phyloP scores from a whole-genome alignment of 2,113 vertebrate genomes.

The Ramphastos sulfuratus region DNA sequence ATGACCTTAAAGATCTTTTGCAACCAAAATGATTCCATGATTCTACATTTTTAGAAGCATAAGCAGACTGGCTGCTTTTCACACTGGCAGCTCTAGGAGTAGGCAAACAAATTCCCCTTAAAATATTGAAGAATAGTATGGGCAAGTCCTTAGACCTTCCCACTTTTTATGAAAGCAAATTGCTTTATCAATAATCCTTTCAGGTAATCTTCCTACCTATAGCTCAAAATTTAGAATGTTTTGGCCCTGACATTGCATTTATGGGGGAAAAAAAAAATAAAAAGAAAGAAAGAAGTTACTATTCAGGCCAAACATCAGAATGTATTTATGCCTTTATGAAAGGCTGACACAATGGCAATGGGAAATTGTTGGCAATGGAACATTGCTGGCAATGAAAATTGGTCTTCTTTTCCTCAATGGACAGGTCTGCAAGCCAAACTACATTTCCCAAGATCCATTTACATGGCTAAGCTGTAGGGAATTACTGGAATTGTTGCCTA shows the following conservation, averaged over 20 bases:
- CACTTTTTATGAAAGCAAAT: neutral
- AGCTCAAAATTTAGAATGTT: neutral
- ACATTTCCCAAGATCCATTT: neutral
- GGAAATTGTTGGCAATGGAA: too few species aligned
- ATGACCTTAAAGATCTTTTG: too few species aligned
- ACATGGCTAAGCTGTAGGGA: rapidly evolving
- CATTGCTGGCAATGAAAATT: neutral
- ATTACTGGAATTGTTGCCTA: neutral
- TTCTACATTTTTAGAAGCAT: too few species aligned
- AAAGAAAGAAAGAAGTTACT: neutral
- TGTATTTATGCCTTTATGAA: neutral
- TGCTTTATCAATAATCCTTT: rapidly evolving
- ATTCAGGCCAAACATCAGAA: neutral
- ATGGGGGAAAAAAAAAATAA: too few species aligned
- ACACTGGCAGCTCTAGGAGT: neutral
- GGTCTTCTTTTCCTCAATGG: too few species aligned
- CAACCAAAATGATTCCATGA: too few species aligned
- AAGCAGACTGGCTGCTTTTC: rapidly evolving
- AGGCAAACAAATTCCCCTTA: neutral
- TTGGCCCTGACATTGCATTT: neutral
- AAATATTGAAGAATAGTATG: neutral
- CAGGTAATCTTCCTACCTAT: neutral
- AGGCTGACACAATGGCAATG: neutral
- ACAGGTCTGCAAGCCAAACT: neutral
- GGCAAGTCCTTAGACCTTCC: neutral